Percentiles rank a stretch among this genome's conserved stretches.
phyloP scores from a whole-genome alignment of 2,888 invertebrate species.

The Autographa gamma region DNA sequence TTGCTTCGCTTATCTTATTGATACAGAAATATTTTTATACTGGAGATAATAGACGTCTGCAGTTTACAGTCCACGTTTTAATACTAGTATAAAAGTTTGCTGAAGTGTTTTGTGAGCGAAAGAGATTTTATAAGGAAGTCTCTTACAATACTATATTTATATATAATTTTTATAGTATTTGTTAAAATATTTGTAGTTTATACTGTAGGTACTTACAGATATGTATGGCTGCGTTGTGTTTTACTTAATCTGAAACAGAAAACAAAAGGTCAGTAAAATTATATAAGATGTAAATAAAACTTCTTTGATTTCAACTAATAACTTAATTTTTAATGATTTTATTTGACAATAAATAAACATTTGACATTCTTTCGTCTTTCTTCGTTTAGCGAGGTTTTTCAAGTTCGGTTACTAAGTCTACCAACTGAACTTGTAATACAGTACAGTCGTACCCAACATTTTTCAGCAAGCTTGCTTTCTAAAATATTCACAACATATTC shows the following conservation, averaged over 20 bases:
- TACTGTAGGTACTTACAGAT: conserved; percentile 53
- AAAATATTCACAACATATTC: background rate
- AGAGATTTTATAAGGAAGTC: background rate
- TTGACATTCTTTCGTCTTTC: too few relatives aligned
- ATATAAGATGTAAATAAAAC: too few relatives aligned
- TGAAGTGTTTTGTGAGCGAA: background rate
- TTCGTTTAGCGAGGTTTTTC: background rate
- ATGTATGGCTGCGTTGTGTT: conserved; percentile 20
- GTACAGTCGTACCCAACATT: background rate
- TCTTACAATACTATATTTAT: too few relatives aligned
- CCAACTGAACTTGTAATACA: too few relatives aligned
- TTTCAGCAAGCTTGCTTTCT: background rate
- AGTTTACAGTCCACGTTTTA: background rate
- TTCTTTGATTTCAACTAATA: too few relatives aligned
- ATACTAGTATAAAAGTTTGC: background rate
- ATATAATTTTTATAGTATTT: too few relatives aligned
- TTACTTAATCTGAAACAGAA: conserved; percentile 39
- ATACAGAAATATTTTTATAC: conserved; percentile 75
- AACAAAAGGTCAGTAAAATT: background rate
- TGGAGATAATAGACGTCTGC: conserved; percentile 43
- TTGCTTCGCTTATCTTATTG: conserved; percentile 78
- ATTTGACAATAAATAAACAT: too few relatives aligned
- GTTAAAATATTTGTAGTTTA: too few relatives aligned
- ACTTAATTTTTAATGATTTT: too few relatives aligned
- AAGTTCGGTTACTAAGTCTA: background rate